These are phyloP conservation scores for Ochotona princeps DNA, from an alignment of 2,113 vertebrate species.

Conservation along the genomic window DNA sequence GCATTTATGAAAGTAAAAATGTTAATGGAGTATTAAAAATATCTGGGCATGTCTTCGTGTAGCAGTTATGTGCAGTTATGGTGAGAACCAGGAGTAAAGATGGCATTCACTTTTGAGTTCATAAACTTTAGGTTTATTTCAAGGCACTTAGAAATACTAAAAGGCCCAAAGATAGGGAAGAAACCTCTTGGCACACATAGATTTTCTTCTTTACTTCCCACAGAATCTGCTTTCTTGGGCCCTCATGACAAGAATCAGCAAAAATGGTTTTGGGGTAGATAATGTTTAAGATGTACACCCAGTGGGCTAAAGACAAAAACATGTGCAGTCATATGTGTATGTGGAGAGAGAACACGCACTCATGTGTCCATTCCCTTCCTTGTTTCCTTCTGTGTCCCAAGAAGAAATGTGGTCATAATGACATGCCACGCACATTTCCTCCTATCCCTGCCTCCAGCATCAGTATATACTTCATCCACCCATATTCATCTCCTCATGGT, in stretches of 20 bases:
- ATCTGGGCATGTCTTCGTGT: background rate
- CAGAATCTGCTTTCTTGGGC: background rate
- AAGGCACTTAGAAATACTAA: constrained; percentile 13
- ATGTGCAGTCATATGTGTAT: background rate
- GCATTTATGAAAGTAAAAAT: background rate
- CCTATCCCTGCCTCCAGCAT: background rate
- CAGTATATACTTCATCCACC: background rate
- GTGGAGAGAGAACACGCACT: background rate
- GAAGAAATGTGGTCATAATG: background rate
- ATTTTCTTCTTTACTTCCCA: fast-evolving
- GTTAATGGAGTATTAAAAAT: background rate
- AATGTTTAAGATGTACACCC: background rate
- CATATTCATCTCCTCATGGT: too few species aligned
- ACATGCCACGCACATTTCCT: background rate
- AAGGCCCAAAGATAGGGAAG: background rate
- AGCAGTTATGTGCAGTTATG: background rate
- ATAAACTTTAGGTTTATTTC: background rate
- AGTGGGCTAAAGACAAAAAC: background rate
- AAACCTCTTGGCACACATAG: background rate
- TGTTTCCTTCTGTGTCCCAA: background rate
- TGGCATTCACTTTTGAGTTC: background rate
- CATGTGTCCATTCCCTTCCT: background rate
- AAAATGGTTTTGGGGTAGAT: background rate
- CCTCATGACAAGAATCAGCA: background rate
- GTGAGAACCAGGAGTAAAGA: background rate